Percentiles rank a stretch among this genome's conserved stretches.
phyloP scores from a whole-genome alignment of 2,797 vertebrate genomes.

The Urosaurus nigricauda region DNA sequence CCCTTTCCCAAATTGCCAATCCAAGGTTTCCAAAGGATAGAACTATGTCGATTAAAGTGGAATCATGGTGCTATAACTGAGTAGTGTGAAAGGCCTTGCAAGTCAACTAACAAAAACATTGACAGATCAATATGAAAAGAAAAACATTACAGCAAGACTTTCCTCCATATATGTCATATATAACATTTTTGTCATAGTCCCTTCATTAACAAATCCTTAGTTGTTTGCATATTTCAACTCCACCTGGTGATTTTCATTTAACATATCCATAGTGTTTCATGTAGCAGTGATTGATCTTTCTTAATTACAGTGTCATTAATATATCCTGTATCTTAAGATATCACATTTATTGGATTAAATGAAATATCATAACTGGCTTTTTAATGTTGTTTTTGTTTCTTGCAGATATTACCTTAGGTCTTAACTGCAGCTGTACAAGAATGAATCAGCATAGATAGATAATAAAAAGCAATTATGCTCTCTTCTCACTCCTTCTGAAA shows the following conservation, averaged over 20 bases:
- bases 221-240: neutral
- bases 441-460: constrained; percentile 18
- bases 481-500: constrained; percentile 4
- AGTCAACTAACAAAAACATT: neutral
- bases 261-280: neutral
- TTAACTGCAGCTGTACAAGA: constrained; percentile 20
- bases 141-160: neutral
- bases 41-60: no score
- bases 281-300: constrained; percentile 14
- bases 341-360: constrained; percentile 18
- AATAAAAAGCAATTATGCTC: constrained; percentile 33
- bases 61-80: no score
- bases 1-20: no score
- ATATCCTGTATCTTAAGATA: neutral
- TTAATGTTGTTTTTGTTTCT: neutral
- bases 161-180: neutral
- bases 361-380: neutral
- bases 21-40: no score
- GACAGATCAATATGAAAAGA: constrained; percentile 1
- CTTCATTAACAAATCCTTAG: neutral
- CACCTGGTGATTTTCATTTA: neutral
- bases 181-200: no score
- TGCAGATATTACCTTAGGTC: neutral
- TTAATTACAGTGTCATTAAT: constrained; percentile 3
- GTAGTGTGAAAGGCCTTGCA: neutral